phyloP scores from a whole-genome alignment of 2,888 invertebrate genomes.

The Amblyjoppa fuscipennis region DNA sequence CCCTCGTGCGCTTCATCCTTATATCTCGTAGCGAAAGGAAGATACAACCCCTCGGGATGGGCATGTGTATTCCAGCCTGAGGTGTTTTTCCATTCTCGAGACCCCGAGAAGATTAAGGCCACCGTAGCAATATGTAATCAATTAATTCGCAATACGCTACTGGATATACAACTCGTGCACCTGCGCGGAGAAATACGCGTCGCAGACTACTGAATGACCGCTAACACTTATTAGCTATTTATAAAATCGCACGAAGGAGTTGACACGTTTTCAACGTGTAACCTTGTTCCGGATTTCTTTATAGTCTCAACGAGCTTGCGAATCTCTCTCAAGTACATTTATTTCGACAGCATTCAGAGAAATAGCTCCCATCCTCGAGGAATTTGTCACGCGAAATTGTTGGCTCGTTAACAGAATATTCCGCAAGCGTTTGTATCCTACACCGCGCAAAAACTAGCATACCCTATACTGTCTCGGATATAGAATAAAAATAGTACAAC shows the following conservation, averaged over 20 bases:
- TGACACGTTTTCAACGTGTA: conserved; percentile 38
- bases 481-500: conserved; percentile 26
- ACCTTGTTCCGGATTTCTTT: conserved; percentile 49
- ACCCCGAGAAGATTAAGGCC: not conserved
- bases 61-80: not conserved
- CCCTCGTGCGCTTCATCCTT: not conserved
- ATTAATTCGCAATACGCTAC: not conserved
- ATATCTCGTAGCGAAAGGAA: not conserved
- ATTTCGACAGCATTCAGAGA: conserved; percentile 14
- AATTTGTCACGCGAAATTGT: conserved; percentile 24
- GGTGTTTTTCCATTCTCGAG: not conserved
- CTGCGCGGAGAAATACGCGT: not conserved
- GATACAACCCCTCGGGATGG: not conserved
- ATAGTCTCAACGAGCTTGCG: conserved; percentile 24
- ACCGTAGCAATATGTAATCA: not conserved
- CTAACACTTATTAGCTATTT: conserved; percentile 43
- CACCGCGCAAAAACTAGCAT: not conserved
- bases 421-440: not conserved
- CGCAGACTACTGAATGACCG: conserved; percentile 13
- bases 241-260: conserved; percentile 37
- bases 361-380: not conserved
- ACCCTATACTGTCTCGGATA: not conserved
- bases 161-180: not conserved
- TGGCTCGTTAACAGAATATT: conserved; percentile 44
- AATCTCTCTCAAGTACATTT: conserved; percentile 23